Base-by-base conservation (phyloP, 2,888 invertebrate genomes). In the Dryococelus australis region DNA sequence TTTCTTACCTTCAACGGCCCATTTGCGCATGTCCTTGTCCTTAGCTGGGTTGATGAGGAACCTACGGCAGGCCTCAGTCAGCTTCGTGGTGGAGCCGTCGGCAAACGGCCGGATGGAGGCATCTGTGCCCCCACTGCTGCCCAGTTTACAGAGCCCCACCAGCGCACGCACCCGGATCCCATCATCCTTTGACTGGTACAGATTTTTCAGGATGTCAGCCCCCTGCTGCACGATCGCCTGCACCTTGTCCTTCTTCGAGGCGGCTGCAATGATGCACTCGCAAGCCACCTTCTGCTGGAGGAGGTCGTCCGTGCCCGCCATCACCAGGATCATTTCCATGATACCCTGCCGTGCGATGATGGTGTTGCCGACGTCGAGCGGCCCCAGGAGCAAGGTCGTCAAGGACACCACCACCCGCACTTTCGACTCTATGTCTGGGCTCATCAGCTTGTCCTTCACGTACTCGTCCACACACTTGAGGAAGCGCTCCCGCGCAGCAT, bases 211-310 rank as follows among this genome's bases (percentile, higher is more conserved):
- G 89, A 99, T 98, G 88, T 97, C 96, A 13, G 97, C 96, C 53
- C 99, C 99, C 91, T 97, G 97, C 85, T 94, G 94, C 86, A 98
- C 96, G 80, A 99, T 96, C 0, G 97, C 95, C 90, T 96, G 96
- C 4, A 99, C 99, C 93, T 99, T 98, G 91, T 99, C 99, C 92
- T 98, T 98, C 92, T 99, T 99, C 9, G 98, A 98, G 1, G 99
- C 97, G 6, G 99, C 98, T 9, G 98, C 98, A 88, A 99, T 97
- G 85, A 99, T 96, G 90, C 99, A 98, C 92, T 99, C 99, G 91
- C 98, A 98, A 0, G 99, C 97, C 24, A 99, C 97, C 92, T 96
- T 97, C 93, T 99, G 96, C 91, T 99, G 98, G 0, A 99, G 93
- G 24, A 94, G 90, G 91, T 99, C 97, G n/a, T 98, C 98, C 16